Evolutionary conservation across 2,888 invertebrate genomes (phyloP).

Genomic region (Zele albiditarsus): DNA sequence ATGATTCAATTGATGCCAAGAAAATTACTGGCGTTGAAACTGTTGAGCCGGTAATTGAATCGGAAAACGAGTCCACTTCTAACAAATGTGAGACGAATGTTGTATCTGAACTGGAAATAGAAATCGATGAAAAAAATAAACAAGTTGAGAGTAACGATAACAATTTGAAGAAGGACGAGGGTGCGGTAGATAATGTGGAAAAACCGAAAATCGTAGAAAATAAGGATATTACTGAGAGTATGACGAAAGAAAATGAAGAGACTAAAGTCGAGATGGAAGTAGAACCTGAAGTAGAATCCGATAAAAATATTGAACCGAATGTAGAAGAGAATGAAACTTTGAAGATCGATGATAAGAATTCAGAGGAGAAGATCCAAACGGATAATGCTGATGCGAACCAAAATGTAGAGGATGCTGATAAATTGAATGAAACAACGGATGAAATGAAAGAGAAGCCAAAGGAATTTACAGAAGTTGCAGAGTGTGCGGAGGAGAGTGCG

Average conservation of each 20-base stretch:
- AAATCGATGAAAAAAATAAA: constrained; percentile 41
- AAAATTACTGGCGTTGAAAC: constrained; percentile 44
- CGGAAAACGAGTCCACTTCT: constrained; percentile 37
- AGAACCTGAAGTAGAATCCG: constrained; percentile 41
- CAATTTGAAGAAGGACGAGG: constrained; percentile 45
- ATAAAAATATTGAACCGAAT: constrained; percentile 48
- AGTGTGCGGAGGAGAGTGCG: constrained; percentile 45
- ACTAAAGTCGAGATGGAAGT: constrained; percentile 36
- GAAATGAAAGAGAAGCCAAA: neutral
- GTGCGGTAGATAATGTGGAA: constrained; percentile 45
- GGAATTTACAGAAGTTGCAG: neutral
- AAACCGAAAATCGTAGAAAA: constrained; percentile 50
- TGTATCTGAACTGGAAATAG: constrained; percentile 51
- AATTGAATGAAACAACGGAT: constrained; percentile 22
- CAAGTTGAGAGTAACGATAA: constrained; percentile 38
- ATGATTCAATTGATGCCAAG: neutral
- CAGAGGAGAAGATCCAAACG: constrained; percentile 51
- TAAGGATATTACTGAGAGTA: constrained; percentile 26
- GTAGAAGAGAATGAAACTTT: constrained; percentile 54
- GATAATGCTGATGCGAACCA: constrained; percentile 47
- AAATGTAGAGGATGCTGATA: constrained; percentile 5
- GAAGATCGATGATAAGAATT: constrained; percentile 50
- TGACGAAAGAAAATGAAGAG: constrained; percentile 23
- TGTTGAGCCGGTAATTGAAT: constrained; percentile 31
- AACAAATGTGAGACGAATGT: constrained; percentile 55